Evolutionary conservation across 2,888 invertebrate genomes (phyloP).

Genomic region (Aphodius granarius): DNA sequence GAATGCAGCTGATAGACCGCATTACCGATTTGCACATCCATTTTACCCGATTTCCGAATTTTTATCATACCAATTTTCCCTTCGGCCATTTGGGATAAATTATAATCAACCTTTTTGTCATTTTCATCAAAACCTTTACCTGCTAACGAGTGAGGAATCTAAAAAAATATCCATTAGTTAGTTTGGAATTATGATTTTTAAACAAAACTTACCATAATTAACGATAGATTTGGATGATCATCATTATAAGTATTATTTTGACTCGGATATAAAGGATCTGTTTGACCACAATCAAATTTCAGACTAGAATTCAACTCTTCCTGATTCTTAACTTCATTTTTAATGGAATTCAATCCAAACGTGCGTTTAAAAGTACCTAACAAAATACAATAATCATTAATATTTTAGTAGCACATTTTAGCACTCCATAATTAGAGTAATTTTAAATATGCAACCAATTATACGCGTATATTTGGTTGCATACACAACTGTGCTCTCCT

Average conservation of each 20-base stretch:
- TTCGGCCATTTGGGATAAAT: constrained; percentile 45
- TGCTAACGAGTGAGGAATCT: constrained; percentile 49
- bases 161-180: constrained; percentile 25
- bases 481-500: too few relatives aligned
- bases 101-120: constrained; percentile 42
- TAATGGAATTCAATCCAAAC: not conserved
- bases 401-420: too few relatives aligned
- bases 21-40: constrained; percentile 46
- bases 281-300: not conserved
- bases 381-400: not conserved
- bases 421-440: too few relatives aligned
- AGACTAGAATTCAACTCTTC: not conserved
- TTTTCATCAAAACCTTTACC: constrained; percentile 48
- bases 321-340: constrained; percentile 12
- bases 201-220: constrained; percentile 41
- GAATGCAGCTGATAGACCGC: constrained; percentile 43
- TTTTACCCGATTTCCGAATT: constrained; percentile 46
- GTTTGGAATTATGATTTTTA: not conserved
- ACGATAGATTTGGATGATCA: constrained; percentile 42
- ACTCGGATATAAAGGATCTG: constrained; percentile 22
- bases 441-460: too few relatives aligned
- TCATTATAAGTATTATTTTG: constrained; percentile 39
- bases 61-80: constrained; percentile 49
- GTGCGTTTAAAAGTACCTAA: not conserved
- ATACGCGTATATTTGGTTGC: too few relatives aligned